phyloP scores from a whole-genome alignment of 2,888 invertebrate species.

The Yponomeuta malinellus region DNA sequence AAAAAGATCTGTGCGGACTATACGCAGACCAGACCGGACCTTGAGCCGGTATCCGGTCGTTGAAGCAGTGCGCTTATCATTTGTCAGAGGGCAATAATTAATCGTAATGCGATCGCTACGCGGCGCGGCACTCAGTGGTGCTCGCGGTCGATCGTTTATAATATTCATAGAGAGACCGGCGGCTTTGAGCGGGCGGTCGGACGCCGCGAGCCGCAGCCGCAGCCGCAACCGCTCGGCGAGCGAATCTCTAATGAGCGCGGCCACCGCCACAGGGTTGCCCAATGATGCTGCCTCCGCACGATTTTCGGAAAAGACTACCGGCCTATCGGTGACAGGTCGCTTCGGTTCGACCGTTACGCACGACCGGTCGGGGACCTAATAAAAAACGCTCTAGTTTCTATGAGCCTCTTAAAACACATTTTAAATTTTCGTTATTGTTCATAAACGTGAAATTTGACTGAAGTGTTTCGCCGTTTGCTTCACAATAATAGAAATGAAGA shows the following conservation, averaged over 20 bases:
- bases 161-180: slow-evolving; percentile 13
- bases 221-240: slow-evolving; percentile 12
- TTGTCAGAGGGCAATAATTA: slow-evolving; percentile 14
- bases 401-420: background rate
- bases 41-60: background rate
- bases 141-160: slow-evolving; percentile 12
- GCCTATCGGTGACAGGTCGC: no score
- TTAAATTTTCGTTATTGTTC: no score
- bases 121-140: background rate
- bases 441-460: no score
- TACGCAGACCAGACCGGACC: background rate
- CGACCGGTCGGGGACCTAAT: no score
- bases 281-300: background rate
- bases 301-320: no score
- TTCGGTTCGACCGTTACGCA: no score
- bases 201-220: slow-evolving; percentile 17
- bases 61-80: slow-evolving; percentile 5
- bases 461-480: no score
- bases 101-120: slow-evolving; percentile 14
- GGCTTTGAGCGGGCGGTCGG: slow-evolving; percentile 21
- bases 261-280: slow-evolving; percentile 9
- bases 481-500: no score
- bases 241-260: slow-evolving; percentile 52
- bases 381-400: no score
- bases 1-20: no score